Conservation (phyloP, 2,888 invertebrate genomes). For the Heliconius ethilla region DNA sequence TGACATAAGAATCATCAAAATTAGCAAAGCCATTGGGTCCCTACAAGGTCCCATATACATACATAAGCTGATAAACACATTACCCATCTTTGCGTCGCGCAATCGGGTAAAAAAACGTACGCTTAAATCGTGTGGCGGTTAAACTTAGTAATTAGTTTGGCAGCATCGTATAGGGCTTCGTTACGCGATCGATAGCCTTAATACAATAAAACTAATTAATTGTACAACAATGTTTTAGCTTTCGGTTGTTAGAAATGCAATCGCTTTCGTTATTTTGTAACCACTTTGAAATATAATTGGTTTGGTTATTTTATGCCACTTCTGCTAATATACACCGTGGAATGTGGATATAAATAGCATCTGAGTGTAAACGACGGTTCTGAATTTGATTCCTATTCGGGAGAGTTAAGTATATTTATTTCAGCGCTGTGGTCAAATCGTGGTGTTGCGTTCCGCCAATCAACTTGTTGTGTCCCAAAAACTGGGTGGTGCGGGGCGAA, state of each 20-base stretch:
- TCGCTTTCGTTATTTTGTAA: not conserved
- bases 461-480: no score
- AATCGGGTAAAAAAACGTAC: not conserved
- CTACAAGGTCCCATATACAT: no score
- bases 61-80: no score
- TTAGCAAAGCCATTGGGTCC: no score
- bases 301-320: not conserved
- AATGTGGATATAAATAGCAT: not conserved
- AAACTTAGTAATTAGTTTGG: slow-evolving; percentile 16
- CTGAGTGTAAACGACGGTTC: not conserved
- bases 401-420: not conserved
- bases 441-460: no score
- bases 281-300: not conserved
- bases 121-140: not conserved
- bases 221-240: not conserved
- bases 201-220: slow-evolving; percentile 37
- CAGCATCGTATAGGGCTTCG: slow-evolving; percentile 24
- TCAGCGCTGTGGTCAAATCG: not conserved
- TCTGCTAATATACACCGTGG: not conserved
- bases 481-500: no score
- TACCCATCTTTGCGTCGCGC: no score
- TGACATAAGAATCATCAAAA: no score
- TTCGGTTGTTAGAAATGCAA: slow-evolving; percentile 12
- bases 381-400: not conserved
- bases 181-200: slow-evolving; percentile 24